These are phyloP conservation scores for Chiroxiphia lanceolata DNA, from an alignment of 2,797 vertebrate species.

Conservation along the genomic window DNA sequence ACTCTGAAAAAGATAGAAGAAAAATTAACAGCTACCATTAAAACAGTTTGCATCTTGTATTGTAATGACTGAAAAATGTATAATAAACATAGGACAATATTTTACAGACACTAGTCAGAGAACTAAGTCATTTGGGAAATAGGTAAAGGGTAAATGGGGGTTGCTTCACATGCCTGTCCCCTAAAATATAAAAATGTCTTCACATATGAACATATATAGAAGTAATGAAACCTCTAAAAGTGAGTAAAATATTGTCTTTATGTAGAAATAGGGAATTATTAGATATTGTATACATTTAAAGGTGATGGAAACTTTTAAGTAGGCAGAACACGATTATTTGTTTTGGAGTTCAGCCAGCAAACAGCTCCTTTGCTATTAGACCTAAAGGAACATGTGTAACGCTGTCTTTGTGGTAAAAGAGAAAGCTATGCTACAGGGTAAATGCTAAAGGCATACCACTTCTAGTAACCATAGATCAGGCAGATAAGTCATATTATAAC, in stretches of 20 bases:
- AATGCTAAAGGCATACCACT: background rate
- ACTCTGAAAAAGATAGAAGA: background rate
- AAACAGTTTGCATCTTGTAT: background rate
- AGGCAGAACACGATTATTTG: background rate
- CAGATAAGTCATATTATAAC: background rate
- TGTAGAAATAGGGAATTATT: background rate
- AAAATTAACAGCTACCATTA: background rate
- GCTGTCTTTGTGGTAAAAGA: background rate
- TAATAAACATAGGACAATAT: background rate
- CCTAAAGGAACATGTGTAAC: background rate
- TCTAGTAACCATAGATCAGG: background rate
- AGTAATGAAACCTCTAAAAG: background rate
- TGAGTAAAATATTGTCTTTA: background rate
- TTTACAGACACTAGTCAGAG: background rate
- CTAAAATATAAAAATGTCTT: background rate
- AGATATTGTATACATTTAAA: background rate
- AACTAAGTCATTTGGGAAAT: background rate
- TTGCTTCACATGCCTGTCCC: fast-evolving
- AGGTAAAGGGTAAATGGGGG: background rate
- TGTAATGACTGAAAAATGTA: background rate
- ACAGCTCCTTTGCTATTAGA: background rate
- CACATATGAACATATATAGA: background rate
- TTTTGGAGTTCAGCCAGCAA: background rate
- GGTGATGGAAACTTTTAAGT: background rate
- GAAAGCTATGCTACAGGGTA: background rate